Conservation (phyloP, 1,140 invertebrate genomes). For the Augochlora pura region DNA sequence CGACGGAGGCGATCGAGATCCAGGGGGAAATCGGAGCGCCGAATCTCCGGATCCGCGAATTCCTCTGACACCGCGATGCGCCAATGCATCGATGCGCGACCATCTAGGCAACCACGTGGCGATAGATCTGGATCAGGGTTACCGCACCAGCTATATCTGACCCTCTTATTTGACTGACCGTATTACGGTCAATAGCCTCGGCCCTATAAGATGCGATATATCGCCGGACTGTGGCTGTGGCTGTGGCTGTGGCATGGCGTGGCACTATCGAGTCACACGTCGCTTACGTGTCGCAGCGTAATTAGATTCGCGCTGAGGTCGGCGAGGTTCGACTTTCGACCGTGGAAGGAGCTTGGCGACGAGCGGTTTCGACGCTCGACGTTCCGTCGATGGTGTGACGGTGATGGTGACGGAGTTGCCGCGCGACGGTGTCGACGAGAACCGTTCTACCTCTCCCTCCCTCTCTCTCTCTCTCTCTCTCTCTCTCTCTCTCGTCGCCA, state of each 20-base stretch:
- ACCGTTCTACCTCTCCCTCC: background rate
- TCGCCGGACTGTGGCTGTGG: conserved; percentile 23
- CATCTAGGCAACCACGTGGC: conserved; percentile 73
- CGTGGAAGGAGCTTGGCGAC: conserved; percentile 9
- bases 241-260: conserved; percentile 17
- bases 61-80: conserved; percentile 1
- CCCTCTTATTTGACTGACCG: conserved; percentile 78
- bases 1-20: too few relatives aligned
- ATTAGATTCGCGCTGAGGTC: conserved; percentile 62
- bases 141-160: conserved; percentile 77
- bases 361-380: too few relatives aligned
- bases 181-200: conserved; percentile 76
- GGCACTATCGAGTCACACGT: conserved; percentile 67
- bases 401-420: background rate
- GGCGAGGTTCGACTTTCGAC: conserved; percentile 31
- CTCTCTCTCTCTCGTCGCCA: too few relatives aligned
- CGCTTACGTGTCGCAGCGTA: conserved; percentile 62
- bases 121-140: conserved; percentile 80
- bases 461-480: background rate
- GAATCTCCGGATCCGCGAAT: too few relatives aligned
- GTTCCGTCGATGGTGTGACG: background rate
- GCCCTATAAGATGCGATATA: conserved; percentile 51
- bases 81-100: conserved; percentile 8
- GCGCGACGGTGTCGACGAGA: background rate
- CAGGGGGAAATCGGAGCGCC: too few relatives aligned